These are phyloP conservation scores for Brachionus rubens DNA, from an alignment of 1,140 invertebrate species.

Conservation along the genomic window DNA sequence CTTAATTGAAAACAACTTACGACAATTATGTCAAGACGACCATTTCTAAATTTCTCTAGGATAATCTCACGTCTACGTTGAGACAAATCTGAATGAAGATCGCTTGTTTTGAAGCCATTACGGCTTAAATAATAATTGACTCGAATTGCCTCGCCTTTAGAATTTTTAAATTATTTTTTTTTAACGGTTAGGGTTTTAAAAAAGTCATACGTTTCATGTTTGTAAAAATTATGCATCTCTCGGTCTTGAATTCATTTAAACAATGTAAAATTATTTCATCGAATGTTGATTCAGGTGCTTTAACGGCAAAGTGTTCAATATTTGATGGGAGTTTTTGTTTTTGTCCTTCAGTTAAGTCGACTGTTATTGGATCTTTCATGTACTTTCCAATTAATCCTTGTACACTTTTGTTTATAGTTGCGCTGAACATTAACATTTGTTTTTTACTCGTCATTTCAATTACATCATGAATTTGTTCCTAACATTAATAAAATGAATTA, in stretches of 20 bases:
- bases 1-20: background rate
- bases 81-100: constrained; percentile 28
- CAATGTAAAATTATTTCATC: constrained; percentile 29
- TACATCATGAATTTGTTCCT: constrained; percentile 46
- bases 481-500: background rate
- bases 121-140: background rate
- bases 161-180: background rate
- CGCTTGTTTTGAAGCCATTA: background rate
- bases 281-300: background rate
- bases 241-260: constrained; percentile 1
- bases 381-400: constrained; percentile 30
- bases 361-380: constrained; percentile 29
- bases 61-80: constrained; percentile 28
- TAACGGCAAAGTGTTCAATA: constrained; percentile 22
- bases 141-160: constrained; percentile 20
- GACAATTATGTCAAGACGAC: background rate
- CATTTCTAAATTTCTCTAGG: constrained; percentile 32
- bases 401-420: constrained; percentile 45
- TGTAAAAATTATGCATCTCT: constrained; percentile 34
- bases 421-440: constrained; percentile 45
- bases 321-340: constrained; percentile 36
- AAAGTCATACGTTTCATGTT: constrained; percentile 25
- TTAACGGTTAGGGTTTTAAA: no score
- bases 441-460: constrained; percentile 32
- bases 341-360: constrained; percentile 37